Conservation (phyloP, 2,888 invertebrate species). For the Microctonus hyperodae region DNA sequence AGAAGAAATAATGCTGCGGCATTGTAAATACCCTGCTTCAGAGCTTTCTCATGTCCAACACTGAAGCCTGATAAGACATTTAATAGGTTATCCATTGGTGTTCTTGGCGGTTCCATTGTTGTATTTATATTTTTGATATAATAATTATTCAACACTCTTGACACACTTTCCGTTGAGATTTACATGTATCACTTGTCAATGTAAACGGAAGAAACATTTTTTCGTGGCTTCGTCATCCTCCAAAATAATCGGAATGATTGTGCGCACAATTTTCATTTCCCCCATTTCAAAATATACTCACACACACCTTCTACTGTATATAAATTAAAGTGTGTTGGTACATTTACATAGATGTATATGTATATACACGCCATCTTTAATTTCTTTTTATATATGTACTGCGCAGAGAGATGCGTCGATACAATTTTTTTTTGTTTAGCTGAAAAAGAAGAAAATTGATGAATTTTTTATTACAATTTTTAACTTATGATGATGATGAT, state of each 20-base stretch:
- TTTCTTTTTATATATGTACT: background rate
- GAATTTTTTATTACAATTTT: too few relatives aligned
- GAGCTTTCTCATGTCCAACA: slow-evolving; percentile 84
- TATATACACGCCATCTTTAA: background rate
- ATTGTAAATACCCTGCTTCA: slow-evolving; percentile 91
- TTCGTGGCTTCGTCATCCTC: slow-evolving; percentile 2
- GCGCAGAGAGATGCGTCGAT: background rate
- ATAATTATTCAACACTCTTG: background rate
- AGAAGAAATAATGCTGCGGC: slow-evolving; percentile 83
- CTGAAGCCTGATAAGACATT: slow-evolving; percentile 74
- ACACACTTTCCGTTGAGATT: background rate
- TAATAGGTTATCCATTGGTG: slow-evolving; percentile 74
- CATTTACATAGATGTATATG: too few relatives aligned
- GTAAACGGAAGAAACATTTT: background rate
- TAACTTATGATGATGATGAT: too few relatives aligned
- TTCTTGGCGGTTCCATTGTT: slow-evolving; percentile 64
- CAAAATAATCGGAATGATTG: background rate
- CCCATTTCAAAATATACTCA: background rate
- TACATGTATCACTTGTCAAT: background rate
- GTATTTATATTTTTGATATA: background rate
- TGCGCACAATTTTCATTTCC: background rate
- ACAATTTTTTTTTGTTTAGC: too few relatives aligned
- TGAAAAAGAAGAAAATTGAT: background rate
- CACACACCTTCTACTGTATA: too few relatives aligned
- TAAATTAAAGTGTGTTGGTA: too few relatives aligned